Percentiles rank a stretch among this genome's conserved stretches.
Evolutionary conservation across 2,113 vertebrate species (phyloP).

Genomic region (Psephotus haematonotus): DNA sequence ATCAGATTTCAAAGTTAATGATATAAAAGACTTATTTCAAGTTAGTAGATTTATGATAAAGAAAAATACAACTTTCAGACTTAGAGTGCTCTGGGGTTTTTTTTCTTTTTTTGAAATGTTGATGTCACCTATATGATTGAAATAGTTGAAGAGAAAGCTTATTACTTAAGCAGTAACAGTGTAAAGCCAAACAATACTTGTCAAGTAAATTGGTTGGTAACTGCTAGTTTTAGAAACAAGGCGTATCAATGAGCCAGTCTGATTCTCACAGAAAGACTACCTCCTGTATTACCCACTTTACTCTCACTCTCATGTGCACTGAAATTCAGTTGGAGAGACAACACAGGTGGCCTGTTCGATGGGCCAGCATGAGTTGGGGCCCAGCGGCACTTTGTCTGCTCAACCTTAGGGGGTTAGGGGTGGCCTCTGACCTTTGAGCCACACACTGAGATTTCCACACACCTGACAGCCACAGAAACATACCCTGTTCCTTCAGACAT

Average conservation of each 20-base stretch:
- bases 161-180: neutral
- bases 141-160: neutral
- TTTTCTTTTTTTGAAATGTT: neutral
- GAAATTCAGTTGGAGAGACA: neutral
- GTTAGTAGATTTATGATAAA: neutral
- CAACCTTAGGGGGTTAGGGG: accelerated
- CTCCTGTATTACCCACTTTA: neutral
- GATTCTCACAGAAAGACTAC: neutral
- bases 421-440: neutral
- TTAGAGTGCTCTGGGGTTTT: neutral
- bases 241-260: neutral
- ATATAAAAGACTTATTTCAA: neutral
- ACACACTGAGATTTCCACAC: neutral
- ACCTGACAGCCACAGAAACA: neutral
- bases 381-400: neutral
- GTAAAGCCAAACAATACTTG: neutral
- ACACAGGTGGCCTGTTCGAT: accelerated
- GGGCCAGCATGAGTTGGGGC: accelerated
- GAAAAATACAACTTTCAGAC: neutral
- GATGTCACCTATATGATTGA: neutral
- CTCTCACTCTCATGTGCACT: neutral
- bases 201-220: neutral
- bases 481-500: neutral
- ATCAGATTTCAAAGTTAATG: conserved; percentile 34
- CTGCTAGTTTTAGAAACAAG: neutral